Percentiles rank a stretch among this genome's conserved stretches.
These are phyloP conservation scores for Linnaemya vulpina DNA, from an alignment of 2,888 invertebrate genomes.

Conservation along the genomic window DNA sequence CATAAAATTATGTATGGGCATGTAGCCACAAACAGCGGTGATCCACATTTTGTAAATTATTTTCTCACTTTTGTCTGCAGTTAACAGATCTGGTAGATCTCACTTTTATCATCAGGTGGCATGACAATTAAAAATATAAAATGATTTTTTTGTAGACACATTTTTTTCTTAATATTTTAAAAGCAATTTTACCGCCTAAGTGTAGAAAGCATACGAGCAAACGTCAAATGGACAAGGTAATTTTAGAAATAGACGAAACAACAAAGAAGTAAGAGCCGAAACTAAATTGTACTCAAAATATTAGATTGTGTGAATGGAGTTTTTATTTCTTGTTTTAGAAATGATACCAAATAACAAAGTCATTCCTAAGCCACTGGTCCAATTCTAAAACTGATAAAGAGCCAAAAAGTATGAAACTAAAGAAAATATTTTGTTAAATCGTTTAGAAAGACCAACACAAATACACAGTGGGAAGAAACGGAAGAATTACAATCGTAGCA, in stretches of 20 bases:
- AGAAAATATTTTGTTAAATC: slow-evolving; percentile 28
- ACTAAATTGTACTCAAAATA: slow-evolving; percentile 69
- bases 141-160: slow-evolving; percentile 36
- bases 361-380: slow-evolving; percentile 62
- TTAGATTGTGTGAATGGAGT: slow-evolving; percentile 31
- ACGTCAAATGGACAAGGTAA: slow-evolving; percentile 35
- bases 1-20: background rate
- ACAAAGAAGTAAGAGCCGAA: slow-evolving; percentile 54
- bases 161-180: slow-evolving; percentile 14
- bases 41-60: slow-evolving; percentile 59
- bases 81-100: slow-evolving; percentile 29
- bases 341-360: slow-evolving; percentile 63
- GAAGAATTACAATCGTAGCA: slow-evolving; percentile 51
- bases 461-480: slow-evolving; percentile 63
- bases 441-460: background rate
- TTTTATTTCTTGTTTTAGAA: slow-evolving; percentile 1
- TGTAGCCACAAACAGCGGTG: background rate
- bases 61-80: slow-evolving; percentile 65
- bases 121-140: slow-evolving; percentile 76
- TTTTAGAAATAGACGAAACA: slow-evolving; percentile 28
- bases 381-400: slow-evolving; percentile 22
- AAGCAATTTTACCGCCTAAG: slow-evolving; percentile 52
- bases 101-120: slow-evolving; percentile 75
- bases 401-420: background rate
- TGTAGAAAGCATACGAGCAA: slow-evolving; percentile 39